phyloP scores from a whole-genome alignment of 2,113 vertebrate species.

The Pelecanoides urinatrix region DNA sequence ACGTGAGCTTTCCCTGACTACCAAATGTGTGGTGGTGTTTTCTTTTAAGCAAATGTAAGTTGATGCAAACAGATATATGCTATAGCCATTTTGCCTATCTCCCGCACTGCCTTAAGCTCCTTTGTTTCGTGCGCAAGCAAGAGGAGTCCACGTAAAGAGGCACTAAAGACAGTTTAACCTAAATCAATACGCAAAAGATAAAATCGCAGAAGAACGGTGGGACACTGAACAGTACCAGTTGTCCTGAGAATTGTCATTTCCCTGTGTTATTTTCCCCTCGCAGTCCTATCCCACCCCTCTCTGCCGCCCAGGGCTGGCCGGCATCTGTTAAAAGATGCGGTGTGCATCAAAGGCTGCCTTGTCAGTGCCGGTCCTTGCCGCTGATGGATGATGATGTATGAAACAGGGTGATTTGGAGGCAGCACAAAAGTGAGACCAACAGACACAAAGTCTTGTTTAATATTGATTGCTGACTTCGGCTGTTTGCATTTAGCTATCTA shows the following conservation, averaged over 20 bases:
- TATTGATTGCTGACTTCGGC: slow-evolving; percentile 57
- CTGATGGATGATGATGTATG: slow-evolving; percentile 62
- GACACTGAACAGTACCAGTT: background rate
- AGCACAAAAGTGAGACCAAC: slow-evolving; percentile 54
- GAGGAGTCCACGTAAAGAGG: background rate
- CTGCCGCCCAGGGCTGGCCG: background rate
- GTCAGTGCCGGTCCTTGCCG: background rate
- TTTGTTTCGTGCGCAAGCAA: background rate
- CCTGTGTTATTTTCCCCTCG: background rate
- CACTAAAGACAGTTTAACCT: background rate
- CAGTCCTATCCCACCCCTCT: background rate
- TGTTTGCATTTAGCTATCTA: slow-evolving; percentile 60
- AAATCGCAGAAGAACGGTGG: background rate
- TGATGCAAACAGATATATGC: background rate
- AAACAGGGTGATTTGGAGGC: slow-evolving; percentile 37
- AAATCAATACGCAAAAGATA: background rate
- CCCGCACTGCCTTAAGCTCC: background rate
- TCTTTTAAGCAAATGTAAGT: slow-evolving; percentile 30
- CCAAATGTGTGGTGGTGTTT: slow-evolving; percentile 8
- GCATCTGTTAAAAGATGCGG: slow-evolving; percentile 35
- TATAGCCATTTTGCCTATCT: background rate
- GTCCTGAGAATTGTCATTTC: background rate
- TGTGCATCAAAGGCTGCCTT: slow-evolving; percentile 42
- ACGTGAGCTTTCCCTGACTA: slow-evolving; percentile 3
- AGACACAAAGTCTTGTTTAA: slow-evolving; percentile 62